Evolutionary conservation across 2,113 vertebrate genomes (phyloP), one percentile per base, ranked within the genome.

Genomic region (Malurus melanocephalus): DNA sequence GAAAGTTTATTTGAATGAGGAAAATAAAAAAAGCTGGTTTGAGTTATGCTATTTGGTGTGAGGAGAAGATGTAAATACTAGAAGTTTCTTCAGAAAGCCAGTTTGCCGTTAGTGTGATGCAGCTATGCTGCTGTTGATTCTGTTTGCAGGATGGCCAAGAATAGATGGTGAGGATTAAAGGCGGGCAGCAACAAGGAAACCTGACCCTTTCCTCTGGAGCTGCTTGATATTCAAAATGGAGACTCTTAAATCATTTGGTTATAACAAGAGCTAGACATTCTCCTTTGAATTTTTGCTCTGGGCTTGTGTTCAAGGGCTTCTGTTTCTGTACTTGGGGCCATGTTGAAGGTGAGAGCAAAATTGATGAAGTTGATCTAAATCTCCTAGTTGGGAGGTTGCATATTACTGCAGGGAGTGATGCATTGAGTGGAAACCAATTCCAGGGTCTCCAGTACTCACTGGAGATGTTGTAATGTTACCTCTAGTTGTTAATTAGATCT

Each of bases 151-250:
- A 28, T 69, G 68, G 42, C 80, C 80, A 51, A 38, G 80, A 88
- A 68, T 49, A 88, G 68, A 33, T 21, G 59, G 40, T 52, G 32
- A 67, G 52, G 77, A 66, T 62, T 87, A 21, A 53, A 59, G 61
- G 68, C 28, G 59, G 51, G 11, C 76, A 77, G 49, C 42, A 71
- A 46, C 33, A 51, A 40, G 49, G 73, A 87, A 85, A 91, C 26
- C 42, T 78, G 80, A 78, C 72, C 53, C 61, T 74, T 59, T 33
- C 30, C 42, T 49, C 38, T 89, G 68, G 33, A 74, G 10, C 66
- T 84, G 49, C 45, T 76, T 80, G 30, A 24, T 75, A 33, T 84
- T 93, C 59, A 61, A n/a, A 88, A 86, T 88, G 83, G 73, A 85
- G 57, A 80, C 35, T 66, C 68, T 80, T 88, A 66, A 93, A 72